Base-by-base conservation (phyloP, 2,888 invertebrate genomes). In the Volucella inanis region DNA sequence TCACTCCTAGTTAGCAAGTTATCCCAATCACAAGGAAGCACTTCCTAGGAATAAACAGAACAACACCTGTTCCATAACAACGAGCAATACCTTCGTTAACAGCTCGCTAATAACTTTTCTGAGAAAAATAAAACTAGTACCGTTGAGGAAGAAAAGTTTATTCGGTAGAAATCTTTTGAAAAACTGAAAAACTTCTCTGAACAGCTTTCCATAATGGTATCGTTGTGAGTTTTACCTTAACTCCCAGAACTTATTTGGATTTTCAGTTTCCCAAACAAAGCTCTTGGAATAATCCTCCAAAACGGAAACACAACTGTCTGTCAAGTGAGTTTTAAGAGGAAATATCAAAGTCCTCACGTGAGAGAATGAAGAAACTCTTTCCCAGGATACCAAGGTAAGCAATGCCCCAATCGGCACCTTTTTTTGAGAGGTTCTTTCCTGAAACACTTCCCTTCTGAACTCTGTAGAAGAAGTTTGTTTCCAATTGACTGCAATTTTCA, bases 191-290 rank as follows among this genome's bases (percentile, higher is more conserved):
- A 81, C 41, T 85, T 85, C 67, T 76, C 52, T 0, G 31, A 80
- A 47, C 76, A 68, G 68, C 72, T 85, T 85, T 72, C 50, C 72
- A 77, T 85, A 81, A 81, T 76, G 79, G 75, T 84, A 84, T 79
- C 70, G 68, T 62, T 31, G 49, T 59, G 67, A 84, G 74, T 72
- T 71, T 62, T 47, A n/a, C 39, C 22, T 14, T 43, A 65, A 71
- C 81, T 85, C 77, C 72, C 38, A 61, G 77, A 81, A 81, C 57
- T 85, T 81, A 38, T 62, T 62, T 64, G 41, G 62, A 77, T 81
- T 85, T 81, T 81, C 81, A 85, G 77, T 72, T 85, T 81, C 39
- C 55, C 15, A 67, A 15, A 67, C 61, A 55, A 75, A 61, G 43
- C 61, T 57, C 47, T 55, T 65, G 72, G 77, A 71, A 81, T 72